Evolutionary conservation across 2,113 vertebrate genomes (phyloP).

Genomic region (Albula goreensis): DNA sequence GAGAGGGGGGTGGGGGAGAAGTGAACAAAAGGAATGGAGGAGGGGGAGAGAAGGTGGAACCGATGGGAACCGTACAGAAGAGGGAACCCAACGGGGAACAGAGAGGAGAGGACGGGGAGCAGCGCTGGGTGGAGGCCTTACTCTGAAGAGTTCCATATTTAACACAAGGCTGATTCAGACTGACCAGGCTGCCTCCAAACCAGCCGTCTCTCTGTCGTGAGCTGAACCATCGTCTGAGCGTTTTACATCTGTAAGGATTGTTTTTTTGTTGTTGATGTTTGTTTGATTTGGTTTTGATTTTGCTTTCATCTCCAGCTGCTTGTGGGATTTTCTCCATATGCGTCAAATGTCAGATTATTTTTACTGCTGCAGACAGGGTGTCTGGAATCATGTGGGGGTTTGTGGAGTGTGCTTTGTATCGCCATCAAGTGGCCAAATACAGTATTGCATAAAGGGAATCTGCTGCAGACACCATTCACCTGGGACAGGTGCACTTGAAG

Average conservation of each 20-base stretch:
- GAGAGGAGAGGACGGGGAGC: slow-evolving; percentile 45
- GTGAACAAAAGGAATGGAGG: too few relatives aligned
- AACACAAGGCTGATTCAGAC: background rate
- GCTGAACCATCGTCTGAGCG: slow-evolving; percentile 52
- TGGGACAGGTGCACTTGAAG: background rate
- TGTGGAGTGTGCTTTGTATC: slow-evolving; percentile 26
- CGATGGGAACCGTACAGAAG: too few relatives aligned
- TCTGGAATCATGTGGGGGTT: background rate
- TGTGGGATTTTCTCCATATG: slow-evolving; percentile 28
- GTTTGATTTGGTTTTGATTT: background rate
- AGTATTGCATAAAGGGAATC: slow-evolving; percentile 42
- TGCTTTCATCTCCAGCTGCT: slow-evolving; percentile 12
- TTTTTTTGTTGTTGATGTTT: background rate
- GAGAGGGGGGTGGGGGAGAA: too few relatives aligned
- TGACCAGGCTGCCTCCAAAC: slow-evolving; percentile 53
- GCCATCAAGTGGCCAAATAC: slow-evolving; percentile 52
- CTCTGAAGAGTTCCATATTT: background rate
- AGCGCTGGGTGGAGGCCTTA: slow-evolving; percentile 25
- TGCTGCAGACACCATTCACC: background rate
- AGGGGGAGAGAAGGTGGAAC: too few relatives aligned
- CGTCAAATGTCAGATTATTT: background rate
- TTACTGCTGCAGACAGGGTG: background rate
- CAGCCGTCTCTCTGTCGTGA: slow-evolving; percentile 60
- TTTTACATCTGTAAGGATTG: slow-evolving; percentile 8
- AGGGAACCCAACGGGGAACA: slow-evolving; percentile 42